Conservation (phyloP, 2,113 vertebrate genomes). For the Meriones unguiculatus region DNA sequence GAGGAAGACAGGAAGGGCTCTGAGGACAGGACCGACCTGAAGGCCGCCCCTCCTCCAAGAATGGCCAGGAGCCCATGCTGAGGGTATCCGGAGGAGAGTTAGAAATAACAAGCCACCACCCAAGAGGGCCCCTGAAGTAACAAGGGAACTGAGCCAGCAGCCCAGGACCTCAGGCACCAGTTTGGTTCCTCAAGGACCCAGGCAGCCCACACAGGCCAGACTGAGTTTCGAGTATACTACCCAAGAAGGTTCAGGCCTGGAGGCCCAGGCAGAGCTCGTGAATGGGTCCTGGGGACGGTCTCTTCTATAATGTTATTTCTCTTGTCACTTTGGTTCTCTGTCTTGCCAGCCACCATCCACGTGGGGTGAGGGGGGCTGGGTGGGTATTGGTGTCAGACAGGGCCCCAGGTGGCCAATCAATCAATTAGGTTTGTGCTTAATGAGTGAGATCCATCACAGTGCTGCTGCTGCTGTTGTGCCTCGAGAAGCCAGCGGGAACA, state of each 20-base stretch:
- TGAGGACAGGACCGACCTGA: background rate
- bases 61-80: fast-evolving
- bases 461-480: background rate
- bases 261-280: background rate
- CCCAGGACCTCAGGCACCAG: background rate
- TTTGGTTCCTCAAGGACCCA: background rate
- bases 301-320: background rate
- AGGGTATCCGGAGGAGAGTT: background rate
- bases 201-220: background rate
- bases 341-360: constrained; percentile 53
- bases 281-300: background rate
- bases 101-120: background rate
- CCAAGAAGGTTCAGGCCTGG: background rate
- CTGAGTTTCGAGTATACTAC: background rate
- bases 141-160: background rate
- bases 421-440: constrained; percentile 72
- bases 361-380: background rate
- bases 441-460: constrained; percentile 65
- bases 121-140: background rate
- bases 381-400: constrained; percentile 47
- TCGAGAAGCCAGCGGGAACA: background rate
- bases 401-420: constrained; percentile 72
- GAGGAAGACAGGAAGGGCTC: constrained; percentile 55
- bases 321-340: background rate
- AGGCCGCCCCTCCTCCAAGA: background rate